Base-by-base conservation (phyloP, 2,888 invertebrate genomes). In the Colostygia pectinataria region DNA sequence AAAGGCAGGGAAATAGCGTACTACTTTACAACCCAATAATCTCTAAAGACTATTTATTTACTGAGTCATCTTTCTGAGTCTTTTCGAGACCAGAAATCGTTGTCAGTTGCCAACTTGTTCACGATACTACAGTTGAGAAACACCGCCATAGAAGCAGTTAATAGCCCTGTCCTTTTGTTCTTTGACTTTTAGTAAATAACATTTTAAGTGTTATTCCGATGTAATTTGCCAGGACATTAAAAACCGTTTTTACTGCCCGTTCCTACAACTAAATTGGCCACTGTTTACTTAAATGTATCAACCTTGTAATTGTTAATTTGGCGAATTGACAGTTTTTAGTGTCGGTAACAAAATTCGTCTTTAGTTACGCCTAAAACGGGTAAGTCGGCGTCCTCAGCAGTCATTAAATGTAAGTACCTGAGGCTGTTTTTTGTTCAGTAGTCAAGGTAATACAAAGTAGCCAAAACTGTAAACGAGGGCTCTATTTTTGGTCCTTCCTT, bases 211-310 rank as follows among this genome's bases (percentile, higher is more conserved):
- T 59, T 56, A 61, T 64, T 65, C 49, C 50, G 40, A 48, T 63
- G 64, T 70, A 66, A 69, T 68, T 70, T 65, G 57, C 53, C 28
- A 15, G 49, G 48, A 60, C 57, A 64, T 67, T 61, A 63, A 63
- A 68, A 64, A 65, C 49, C 51, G 20, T 20, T 68, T 68, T 65
- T 47, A 47, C 36, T 31, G 4, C 36, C 42, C 12, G 27, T 15
- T 25, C 25, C 31, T 31, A 9, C 34, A 38, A 41, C 46, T 20
- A 32, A 42, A 48, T 53, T 41, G 50, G 33, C 44, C 31, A 33
- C 27, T 24, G 12, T 43, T 41, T 33, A 25, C 41, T 34, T 49
- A 25, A 34, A 41, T 46, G 46, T 28, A 10, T 15, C 6, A 39
- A 39, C 23, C 27, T 42, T 48, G 52, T 31, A 18, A 40, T 9